phyloP scores from a whole-genome alignment of 2,888 invertebrate species.

The Protonemura montana region DNA sequence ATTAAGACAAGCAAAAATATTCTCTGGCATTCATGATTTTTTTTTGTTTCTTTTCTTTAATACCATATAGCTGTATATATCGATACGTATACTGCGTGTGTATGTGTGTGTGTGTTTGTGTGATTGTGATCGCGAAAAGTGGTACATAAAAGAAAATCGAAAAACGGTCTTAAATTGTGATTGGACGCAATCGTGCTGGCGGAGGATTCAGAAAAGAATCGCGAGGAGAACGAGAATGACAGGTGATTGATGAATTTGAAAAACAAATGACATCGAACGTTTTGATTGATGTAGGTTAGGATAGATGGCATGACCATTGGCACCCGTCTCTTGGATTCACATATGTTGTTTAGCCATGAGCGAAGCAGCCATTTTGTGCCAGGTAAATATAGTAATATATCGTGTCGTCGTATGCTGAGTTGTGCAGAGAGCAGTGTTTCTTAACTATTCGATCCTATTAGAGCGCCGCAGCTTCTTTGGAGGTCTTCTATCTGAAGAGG shows the following conservation, averaged over 20 bases:
- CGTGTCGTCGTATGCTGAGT: too few species aligned
- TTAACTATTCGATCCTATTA: neutral
- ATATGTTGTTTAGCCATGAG: neutral
- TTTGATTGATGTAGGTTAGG: neutral
- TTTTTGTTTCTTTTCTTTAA: neutral
- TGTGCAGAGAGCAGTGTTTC: neutral
- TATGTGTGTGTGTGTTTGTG: neutral
- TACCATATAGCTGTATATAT: neutral
- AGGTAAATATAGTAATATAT: too few species aligned
- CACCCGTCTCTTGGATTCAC: neutral
- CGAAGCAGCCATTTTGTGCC: slow-evolving; percentile 7
- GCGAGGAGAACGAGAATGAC: neutral
- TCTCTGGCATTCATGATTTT: neutral
- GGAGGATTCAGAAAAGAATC: neutral
- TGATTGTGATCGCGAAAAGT: slow-evolving; percentile 20
- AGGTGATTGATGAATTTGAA: slow-evolving; percentile 22
- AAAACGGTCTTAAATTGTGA: neutral
- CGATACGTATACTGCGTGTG: neutral
- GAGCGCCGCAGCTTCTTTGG: neutral
- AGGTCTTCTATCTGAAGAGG: neutral
- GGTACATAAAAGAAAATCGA: slow-evolving; percentile 15
- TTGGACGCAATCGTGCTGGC: neutral
- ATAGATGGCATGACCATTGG: neutral
- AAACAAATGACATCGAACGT: slow-evolving; percentile 22
- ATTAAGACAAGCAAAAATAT: slow-evolving; percentile 34